These are phyloP conservation scores for Psittacula cyanocephala DNA, from an alignment of 2,113 vertebrate genomes.

Conservation along the genomic window DNA sequence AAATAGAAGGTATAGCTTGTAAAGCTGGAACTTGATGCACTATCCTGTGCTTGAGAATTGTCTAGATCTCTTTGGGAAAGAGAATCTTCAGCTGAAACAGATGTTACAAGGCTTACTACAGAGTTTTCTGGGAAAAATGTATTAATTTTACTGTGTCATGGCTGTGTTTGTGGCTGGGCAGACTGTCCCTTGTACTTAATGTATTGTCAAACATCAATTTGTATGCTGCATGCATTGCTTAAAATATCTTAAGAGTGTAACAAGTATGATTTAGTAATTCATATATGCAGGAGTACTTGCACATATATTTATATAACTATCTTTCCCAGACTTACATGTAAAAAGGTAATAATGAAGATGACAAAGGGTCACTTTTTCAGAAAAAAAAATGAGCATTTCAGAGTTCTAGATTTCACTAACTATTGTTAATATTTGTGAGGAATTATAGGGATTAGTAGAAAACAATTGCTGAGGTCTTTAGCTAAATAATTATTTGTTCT, in stretches of 20 bases:
- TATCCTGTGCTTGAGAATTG: neutral
- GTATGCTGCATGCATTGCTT: neutral
- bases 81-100: neutral
- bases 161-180: neutral
- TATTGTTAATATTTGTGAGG: neutral
- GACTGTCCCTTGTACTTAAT: neutral
- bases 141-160: neutral
- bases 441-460: neutral
- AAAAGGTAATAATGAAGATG: neutral
- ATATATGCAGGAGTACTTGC: neutral
- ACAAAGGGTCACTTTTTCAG: neutral
- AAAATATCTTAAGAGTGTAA: neutral
- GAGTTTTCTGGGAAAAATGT: neutral
- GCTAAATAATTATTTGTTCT: neutral
- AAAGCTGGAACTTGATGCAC: neutral
- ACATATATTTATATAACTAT: accelerated
- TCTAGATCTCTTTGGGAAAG: neutral
- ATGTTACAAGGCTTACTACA: neutral
- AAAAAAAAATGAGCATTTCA: neutral
- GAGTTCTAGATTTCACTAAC: neutral
- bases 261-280: neutral
- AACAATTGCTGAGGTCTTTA: neutral
- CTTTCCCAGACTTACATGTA: neutral
- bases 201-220: neutral
- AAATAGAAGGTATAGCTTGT: neutral